Base-by-base conservation (phyloP, 2,797 vertebrate genomes). In the Mionectes olivaceus region DNA sequence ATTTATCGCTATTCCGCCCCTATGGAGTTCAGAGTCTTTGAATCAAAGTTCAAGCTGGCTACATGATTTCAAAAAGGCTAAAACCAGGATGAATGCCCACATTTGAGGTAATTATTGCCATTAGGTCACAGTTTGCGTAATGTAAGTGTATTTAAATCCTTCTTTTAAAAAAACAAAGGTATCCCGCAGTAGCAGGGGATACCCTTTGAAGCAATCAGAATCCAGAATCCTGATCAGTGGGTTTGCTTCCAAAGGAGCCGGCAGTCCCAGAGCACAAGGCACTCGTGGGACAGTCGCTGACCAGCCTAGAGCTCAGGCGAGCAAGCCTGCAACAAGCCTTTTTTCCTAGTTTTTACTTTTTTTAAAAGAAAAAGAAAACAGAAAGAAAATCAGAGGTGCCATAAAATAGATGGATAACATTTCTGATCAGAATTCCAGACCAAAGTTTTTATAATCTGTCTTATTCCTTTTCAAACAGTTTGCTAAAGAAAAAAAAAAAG, bases 41-140 rank as follows among this genome's bases (percentile, higher is more conserved):
- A 97, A 97, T 91, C 92, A 71, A 97, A 97, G 97, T 96, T 97
- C 96, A 93, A 97, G 95, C 97, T 97, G 97, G 97, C 98, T 97
- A 98, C 97, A 96, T 97, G 96, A 97, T 97, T 97, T 97, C 95
- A 96, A 76, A 97, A 98, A 98, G 97, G 97, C 97, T 97, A 97
- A 97, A 97, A 96, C 94, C 97, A 98, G 97, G 97, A 98, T 95
- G 95, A 98, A 98, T 98, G 98, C 98, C 98, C 97, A 97, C 97
- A 82, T 96, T 96, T 98, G 98, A 98, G 98, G 98, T 98, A 98
- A 98, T 98, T 98, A 98, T 98, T 98, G 97, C 98, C 97, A 96
- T 96, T 96, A 97, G 97, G 96, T 98, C 98, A 98, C 98, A 98
- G 98, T 98, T 98, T 98, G 95, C 2, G 78, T 97, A 97, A 97